Conservation (phyloP, 2,888 invertebrate species). For the Dicyrtomina minuta region DNA sequence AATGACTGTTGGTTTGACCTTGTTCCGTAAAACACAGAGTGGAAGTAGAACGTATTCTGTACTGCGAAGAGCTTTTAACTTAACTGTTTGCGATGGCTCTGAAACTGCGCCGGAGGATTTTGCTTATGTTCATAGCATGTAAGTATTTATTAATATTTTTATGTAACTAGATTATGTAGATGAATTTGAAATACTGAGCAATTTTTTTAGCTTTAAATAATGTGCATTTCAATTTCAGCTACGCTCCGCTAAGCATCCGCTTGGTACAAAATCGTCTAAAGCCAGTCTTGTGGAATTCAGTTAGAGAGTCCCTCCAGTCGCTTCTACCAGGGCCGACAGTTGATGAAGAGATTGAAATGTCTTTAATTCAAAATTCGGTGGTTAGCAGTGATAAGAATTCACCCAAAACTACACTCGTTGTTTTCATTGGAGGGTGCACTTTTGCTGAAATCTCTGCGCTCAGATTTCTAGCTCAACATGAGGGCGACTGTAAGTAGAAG, state of each 20-base stretch:
- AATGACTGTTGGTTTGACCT: no score
- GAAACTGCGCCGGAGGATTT: constrained; percentile 68
- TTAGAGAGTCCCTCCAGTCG: constrained; percentile 75
- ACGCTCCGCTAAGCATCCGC: constrained; percentile 88
- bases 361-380: constrained; percentile 31
- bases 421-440: constrained; percentile 96
- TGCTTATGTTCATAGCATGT: constrained; percentile 52
- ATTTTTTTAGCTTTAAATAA: not conserved
- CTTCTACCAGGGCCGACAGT: constrained; percentile 76
- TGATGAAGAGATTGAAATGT: constrained; percentile 55
- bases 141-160: no score
- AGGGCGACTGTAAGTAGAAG: constrained; percentile 56
- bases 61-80: constrained; percentile 65
- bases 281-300: constrained; percentile 64
- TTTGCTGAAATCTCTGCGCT: constrained; percentile 79
- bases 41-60: constrained; percentile 54
- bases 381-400: constrained; percentile 55
- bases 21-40: constrained; percentile 29
- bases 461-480: constrained; percentile 62
- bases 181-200: not conserved
- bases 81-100: constrained; percentile 84
- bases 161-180: not conserved
- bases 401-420: constrained; percentile 78
- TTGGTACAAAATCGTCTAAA: constrained; percentile 70
- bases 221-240: no score